phyloP scores from a whole-genome alignment of 2,888 invertebrate species.

The Mylabris sibirica region DNA sequence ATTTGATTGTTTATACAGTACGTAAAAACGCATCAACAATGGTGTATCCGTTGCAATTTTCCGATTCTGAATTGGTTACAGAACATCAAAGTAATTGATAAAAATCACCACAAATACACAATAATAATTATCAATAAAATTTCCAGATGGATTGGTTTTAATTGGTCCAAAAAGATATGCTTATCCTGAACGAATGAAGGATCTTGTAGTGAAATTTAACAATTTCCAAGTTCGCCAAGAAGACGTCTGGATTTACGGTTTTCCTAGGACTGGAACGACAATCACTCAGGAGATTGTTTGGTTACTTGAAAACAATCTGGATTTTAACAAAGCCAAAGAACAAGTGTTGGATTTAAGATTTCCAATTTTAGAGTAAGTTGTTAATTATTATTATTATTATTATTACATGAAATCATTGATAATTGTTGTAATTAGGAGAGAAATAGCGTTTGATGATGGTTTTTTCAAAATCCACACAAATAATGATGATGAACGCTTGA shows the following conservation, averaged over 20 bases:
- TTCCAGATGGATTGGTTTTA: too few relatives aligned
- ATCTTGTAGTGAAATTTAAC: background rate
- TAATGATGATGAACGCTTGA: background rate
- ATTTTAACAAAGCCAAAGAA: slow-evolving; percentile 69
- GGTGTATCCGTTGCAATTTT: too few relatives aligned
- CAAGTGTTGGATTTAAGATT: slow-evolving; percentile 71
- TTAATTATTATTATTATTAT: too few relatives aligned
- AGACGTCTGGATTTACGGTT: slow-evolving; percentile 5
- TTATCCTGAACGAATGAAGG: background rate
- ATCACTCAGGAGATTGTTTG: slow-evolving; percentile 84
- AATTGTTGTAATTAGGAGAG: slow-evolving; percentile 61
- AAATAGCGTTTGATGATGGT: slow-evolving; percentile 61
- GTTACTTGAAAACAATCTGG: slow-evolving; percentile 77
- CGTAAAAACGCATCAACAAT: too few relatives aligned
- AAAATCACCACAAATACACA: too few relatives aligned
- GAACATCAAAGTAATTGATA: too few relatives aligned
- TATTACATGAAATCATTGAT: too few relatives aligned
- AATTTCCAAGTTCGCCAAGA: background rate
- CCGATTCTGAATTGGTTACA: too few relatives aligned
- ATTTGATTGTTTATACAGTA: too few relatives aligned
- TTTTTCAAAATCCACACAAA: background rate
- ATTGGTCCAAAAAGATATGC: background rate
- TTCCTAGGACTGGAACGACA: slow-evolving; percentile 65
- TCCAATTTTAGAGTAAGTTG: slow-evolving; percentile 80
- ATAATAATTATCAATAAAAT: too few relatives aligned